Conservation (phyloP, 1,140 invertebrate genomes). For the Calliopsis andreniformis region DNA sequence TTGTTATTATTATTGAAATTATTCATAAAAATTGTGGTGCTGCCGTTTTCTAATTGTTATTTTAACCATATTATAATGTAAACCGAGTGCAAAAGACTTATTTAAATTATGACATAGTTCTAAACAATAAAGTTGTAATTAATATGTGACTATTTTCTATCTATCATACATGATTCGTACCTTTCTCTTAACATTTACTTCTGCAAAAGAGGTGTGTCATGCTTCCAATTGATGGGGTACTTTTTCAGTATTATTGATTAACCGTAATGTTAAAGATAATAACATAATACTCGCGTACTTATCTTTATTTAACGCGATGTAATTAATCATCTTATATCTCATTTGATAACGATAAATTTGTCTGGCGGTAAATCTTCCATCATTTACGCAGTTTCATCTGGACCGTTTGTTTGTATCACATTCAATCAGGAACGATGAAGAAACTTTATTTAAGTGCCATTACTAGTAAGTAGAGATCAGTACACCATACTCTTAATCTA, state of each 20-base stretch:
- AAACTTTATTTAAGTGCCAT: slow-evolving; percentile 33
- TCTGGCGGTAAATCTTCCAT: background rate
- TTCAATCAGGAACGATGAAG: slow-evolving; percentile 27
- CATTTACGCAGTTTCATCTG: background rate
- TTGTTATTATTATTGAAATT: slow-evolving; percentile 11
- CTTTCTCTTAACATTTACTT: background rate
- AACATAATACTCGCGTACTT: background rate
- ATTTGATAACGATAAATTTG: slow-evolving; percentile 25
- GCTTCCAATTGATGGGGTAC: no score
- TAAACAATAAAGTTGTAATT: slow-evolving; percentile 6
- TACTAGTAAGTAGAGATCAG: slow-evolving; percentile 15
- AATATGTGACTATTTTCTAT: background rate
- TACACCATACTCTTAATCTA: background rate
- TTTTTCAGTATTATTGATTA: no score
- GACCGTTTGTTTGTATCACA: background rate
- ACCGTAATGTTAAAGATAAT: no score
- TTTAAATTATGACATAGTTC: slow-evolving; percentile 18
- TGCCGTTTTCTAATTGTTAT: slow-evolving; percentile 17
- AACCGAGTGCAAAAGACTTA: slow-evolving; percentile 5
- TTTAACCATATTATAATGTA: slow-evolving; percentile 20
- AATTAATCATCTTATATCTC: background rate
- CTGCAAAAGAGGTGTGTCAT: background rate
- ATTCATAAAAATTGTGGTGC: slow-evolving; percentile 2
- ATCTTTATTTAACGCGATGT: background rate
- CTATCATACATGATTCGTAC: background rate